A percentile compares a stretch with the other conserved stretches of the same genome.
phyloP scores from a whole-genome alignment of 2,888 invertebrate genomes.

The Fragum sueziense region DNA sequence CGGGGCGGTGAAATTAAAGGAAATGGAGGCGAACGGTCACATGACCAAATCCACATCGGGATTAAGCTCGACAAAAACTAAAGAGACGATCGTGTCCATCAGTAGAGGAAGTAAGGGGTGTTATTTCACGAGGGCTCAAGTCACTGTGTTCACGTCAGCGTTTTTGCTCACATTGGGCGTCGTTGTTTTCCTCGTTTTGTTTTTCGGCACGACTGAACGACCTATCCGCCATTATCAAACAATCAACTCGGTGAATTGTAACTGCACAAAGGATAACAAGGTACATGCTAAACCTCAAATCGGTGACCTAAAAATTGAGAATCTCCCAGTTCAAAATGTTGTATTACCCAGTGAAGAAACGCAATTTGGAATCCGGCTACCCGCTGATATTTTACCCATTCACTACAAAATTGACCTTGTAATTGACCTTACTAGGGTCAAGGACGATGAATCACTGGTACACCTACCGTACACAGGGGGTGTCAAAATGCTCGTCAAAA shows the following conservation, averaged over 20 bases:
- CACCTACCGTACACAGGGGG: constrained; percentile 59
- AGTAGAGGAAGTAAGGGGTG: constrained; percentile 57
- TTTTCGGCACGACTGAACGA: constrained; percentile 29
- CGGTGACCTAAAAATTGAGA: not conserved
- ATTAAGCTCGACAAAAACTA: constrained; percentile 33
- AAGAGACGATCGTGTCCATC: constrained; percentile 63
- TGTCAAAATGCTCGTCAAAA: constrained; percentile 66
- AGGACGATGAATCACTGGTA: not conserved
- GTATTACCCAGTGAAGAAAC: constrained; percentile 25
- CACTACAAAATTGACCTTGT: constrained; percentile 70
- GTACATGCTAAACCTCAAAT: not conserved
- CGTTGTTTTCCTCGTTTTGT: constrained; percentile 62
- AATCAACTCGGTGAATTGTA: not conserved
- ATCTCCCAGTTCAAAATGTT: constrained; percentile 2
- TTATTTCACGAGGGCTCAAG: constrained; percentile 64
- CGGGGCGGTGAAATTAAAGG: constrained; percentile 33
- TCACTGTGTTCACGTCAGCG: constrained; percentile 54
- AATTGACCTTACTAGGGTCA: constrained; percentile 61
- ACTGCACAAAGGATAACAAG: not conserved
- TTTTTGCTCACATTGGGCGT: constrained; percentile 59
- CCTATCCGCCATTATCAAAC: constrained; percentile 8
- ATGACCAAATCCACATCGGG: constrained; percentile 51
- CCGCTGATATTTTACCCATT: constrained; percentile 66
- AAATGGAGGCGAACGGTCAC: constrained; percentile 31
- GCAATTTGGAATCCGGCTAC: constrained; percentile 66